These are phyloP conservation scores for Notiomystis cincta DNA, from an alignment of 2,113 vertebrate genomes.

Conservation along the genomic window DNA sequence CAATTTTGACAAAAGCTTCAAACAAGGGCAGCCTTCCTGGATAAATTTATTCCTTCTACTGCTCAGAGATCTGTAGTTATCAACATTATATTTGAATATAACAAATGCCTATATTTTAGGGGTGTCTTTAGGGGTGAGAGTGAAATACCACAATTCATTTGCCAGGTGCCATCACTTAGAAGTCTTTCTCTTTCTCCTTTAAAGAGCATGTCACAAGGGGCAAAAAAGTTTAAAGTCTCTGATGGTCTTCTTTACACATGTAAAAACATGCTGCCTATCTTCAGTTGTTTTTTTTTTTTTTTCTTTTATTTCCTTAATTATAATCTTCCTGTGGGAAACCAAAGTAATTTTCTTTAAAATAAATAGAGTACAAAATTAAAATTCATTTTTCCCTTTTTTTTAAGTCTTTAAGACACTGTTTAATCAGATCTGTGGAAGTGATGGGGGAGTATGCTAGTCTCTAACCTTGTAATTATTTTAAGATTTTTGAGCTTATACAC, in stretches of 20 bases:
- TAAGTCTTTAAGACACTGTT: not conserved
- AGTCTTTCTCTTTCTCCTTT: not conserved
- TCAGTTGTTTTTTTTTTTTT: not conserved
- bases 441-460: not conserved
- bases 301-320: not conserved
- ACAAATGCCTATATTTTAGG: not conserved
- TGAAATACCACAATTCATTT: not conserved
- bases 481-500: not conserved
- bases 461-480: not conserved
- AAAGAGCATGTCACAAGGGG: not conserved
- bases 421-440: not conserved
- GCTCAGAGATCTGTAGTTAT: not conserved
- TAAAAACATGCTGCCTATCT: not conserved
- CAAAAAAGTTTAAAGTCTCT: not conserved
- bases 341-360: slow-evolving; percentile 32
- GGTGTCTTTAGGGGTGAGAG: not conserved
- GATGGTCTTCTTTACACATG: not conserved
- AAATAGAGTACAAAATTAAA: not conserved
- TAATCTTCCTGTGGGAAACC: not conserved
- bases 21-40: not conserved
- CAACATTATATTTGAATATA: not conserved
- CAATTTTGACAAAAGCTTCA: not conserved
- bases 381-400: not conserved
- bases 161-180: not conserved
- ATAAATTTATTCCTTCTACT: not conserved